Evolutionary conservation across 2,797 vertebrate genomes (phyloP), one percentile per base, ranked within the genome.

Genomic region (Cottoperca gobio): DNA sequence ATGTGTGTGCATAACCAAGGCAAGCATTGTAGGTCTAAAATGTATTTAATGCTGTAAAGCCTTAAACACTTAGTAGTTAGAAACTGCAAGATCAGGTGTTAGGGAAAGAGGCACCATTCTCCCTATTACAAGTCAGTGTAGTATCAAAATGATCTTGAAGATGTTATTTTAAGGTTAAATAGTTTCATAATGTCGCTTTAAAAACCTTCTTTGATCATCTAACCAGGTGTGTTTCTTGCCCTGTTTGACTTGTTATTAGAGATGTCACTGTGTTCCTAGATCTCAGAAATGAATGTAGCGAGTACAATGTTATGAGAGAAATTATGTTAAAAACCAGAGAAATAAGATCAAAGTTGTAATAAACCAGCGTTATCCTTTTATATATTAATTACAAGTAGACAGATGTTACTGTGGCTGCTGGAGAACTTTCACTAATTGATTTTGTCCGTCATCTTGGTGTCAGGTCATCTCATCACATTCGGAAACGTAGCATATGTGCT

Each of bases 401-500:
- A 17, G 9, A 4, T 53, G 42, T 19, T 17, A 2, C 23, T 48
- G 17, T 63, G n/a, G 14, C 3, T 62, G 23, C 8, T 70, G 10
- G 8, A 49, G 5, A 58, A 35, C 37, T 52, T 35, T 72, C 11
- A 42, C 37, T 71, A 46, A 72, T 33, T 62, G 1, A 5, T 23
- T 58, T 31, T 69, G 39, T 73, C 16, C 77, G 11, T 43, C 16
- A 58, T 24, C 73, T 37, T 89, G 66, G 24, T 78, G 28, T 78
- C 84, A 97, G 96, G 92, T 54, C 94, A 92, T 49, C 87, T 94
- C 3, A 46, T 96, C 79, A 95, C 95, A 0, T 95, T 90, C 69
- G 96, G 96, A 23, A 98, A 97, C 4, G 0, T 97, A n/a, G 76
- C 85, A 1, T 97, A 97, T 53, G 71, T 97, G 71, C 61, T 96